Evolutionary conservation across 2,797 vertebrate genomes (phyloP).

Genomic region (Lindbergichthys nudifrons): DNA sequence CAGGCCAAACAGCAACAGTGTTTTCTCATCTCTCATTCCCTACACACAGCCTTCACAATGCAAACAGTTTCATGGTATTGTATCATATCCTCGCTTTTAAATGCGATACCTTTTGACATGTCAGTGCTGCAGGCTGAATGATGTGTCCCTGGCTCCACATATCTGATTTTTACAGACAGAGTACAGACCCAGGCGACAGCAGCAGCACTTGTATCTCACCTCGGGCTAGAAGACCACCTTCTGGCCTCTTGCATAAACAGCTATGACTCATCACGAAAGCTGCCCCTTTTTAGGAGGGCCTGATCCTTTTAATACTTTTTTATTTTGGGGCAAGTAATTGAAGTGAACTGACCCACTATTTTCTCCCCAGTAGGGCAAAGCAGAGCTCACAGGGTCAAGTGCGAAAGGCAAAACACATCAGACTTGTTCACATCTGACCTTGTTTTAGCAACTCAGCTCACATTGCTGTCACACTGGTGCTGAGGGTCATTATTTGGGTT

Average conservation of each 20-base stretch:
- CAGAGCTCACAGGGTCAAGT: conserved; percentile 43
- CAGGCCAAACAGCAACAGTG: conserved; percentile 12
- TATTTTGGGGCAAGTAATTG: conserved; percentile 47
- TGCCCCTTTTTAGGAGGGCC: conserved; percentile 40
- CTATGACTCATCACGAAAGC: conserved; percentile 69
- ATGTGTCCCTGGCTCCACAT: conserved; percentile 54
- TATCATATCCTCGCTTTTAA: conserved; percentile 46
- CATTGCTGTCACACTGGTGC: conserved; percentile 21
- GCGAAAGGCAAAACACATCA: conserved; percentile 33
- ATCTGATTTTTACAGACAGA: conserved; percentile 66
- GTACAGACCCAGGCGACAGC: conserved; percentile 41
- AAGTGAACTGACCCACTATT: conserved; percentile 76
- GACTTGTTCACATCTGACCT: conserved; percentile 59
- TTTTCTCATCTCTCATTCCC: conserved; percentile 3
- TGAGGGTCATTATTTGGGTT: conserved; percentile 42
- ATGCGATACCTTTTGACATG: conserved; percentile 60
- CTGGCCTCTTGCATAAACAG: conserved; percentile 59
- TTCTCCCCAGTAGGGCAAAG: conserved; percentile 42
- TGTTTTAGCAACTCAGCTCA: conserved; percentile 44
- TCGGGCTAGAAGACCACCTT: conserved; percentile 54
- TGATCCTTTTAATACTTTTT: conserved; percentile 25
- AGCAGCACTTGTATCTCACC: conserved; percentile 54
- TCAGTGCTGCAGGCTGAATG: conserved; percentile 58
- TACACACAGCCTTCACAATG: conserved; percentile 1
- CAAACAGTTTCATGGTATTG: conserved; percentile 34